Conservation (phyloP, 2,797 vertebrate genomes). For the Agapornis canus region DNA sequence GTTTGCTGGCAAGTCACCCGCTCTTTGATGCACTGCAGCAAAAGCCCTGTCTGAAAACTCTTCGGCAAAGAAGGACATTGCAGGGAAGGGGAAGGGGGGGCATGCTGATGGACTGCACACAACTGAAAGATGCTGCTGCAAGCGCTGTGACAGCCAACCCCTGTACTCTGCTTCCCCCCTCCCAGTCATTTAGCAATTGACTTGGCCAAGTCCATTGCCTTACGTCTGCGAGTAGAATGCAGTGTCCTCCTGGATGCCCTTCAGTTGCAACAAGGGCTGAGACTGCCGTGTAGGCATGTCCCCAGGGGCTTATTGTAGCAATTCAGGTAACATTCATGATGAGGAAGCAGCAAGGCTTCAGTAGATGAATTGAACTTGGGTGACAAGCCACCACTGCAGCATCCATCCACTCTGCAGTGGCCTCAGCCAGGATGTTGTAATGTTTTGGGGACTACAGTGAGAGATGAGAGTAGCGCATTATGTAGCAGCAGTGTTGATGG, state of each 20-base stretch:
- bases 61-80: constrained; percentile 45
- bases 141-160: constrained; percentile 27
- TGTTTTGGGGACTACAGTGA: not conserved
- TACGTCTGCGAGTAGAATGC: not conserved
- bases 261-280: not conserved
- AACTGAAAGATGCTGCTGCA: constrained; percentile 51
- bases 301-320: not conserved
- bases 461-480: rapidly evolving
- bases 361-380: not conserved
- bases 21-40: constrained; percentile 65
- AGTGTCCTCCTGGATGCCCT: not conserved
- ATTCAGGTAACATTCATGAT: not conserved
- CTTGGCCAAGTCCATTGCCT: constrained; percentile 10
- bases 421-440: not conserved
- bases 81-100: not conserved
- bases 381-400: constrained; percentile 25
- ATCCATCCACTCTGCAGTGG: not conserved
- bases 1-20: constrained; percentile 34
- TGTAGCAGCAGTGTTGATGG: not conserved
- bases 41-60: constrained; percentile 12
- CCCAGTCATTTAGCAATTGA: not conserved
- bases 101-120: not conserved
- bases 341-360: not conserved
- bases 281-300: rapidly evolving
- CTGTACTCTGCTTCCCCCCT: not conserved